Percentiles rank a stretch among this genome's conserved stretches.
These are phyloP conservation scores for Rotaria magnacalcarata DNA, from an alignment of 2,888 invertebrate species.

Conservation along the genomic window DNA sequence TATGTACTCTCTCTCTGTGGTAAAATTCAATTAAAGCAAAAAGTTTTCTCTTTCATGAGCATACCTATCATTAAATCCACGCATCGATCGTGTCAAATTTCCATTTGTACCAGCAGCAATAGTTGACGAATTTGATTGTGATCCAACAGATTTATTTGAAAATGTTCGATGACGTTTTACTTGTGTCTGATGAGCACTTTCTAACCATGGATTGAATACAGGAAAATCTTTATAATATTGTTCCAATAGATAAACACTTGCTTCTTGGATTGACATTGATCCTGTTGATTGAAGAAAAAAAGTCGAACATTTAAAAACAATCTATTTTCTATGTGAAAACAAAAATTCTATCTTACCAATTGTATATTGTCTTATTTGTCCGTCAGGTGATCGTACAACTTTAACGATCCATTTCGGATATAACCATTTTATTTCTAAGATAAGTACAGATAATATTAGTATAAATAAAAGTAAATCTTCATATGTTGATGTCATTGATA, in stretches of 20 bases:
- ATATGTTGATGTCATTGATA: constrained; percentile 84
- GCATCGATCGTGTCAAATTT: background rate
- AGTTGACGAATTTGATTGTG: background rate
- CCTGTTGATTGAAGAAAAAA: constrained; percentile 56
- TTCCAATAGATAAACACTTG: constrained; percentile 87
- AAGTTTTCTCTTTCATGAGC: too few species aligned
- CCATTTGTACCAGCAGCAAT: background rate
- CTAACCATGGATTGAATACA: constrained; percentile 46
- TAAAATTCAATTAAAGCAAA: too few species aligned
- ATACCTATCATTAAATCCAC: constrained; percentile 26
- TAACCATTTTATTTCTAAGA: constrained; percentile 85
- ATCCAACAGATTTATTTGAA: background rate
- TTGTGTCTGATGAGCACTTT: constrained; percentile 39
- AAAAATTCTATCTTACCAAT: constrained; percentile 65
- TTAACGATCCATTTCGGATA: constrained; percentile 72
- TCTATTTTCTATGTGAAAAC: background rate
- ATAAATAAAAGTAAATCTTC: constrained; percentile 88
- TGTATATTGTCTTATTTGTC: constrained; percentile 79
- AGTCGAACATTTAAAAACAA: too few species aligned
- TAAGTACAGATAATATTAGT: constrained; percentile 84
- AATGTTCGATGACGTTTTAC: background rate
- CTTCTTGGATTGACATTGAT: constrained; percentile 79
- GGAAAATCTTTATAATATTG: constrained; percentile 69
- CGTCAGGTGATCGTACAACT: constrained; percentile 88
- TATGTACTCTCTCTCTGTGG: too few species aligned